A percentile compares a stretch with the other conserved stretches of the same genome.
phyloP scores from a whole-genome alignment of 2,888 invertebrate species.

The Troglohyphantes excavatus region DNA sequence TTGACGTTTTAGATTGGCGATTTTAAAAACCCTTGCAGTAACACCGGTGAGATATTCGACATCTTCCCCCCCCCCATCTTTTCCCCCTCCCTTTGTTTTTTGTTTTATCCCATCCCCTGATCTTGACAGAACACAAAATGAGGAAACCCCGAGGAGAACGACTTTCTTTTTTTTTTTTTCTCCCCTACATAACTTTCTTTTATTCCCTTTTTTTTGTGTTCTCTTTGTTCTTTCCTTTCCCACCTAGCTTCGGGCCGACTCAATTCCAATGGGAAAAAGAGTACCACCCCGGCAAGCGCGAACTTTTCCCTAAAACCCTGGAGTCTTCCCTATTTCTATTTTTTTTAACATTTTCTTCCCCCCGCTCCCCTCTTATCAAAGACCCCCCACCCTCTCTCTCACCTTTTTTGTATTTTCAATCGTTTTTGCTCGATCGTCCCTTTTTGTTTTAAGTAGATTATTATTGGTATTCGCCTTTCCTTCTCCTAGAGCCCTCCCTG shows the following conservation, averaged over 20 bases:
- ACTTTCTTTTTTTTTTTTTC: conserved; percentile 23
- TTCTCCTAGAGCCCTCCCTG: conserved; percentile 19
- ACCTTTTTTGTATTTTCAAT: conserved; percentile 1
- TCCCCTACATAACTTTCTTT: conserved; percentile 6
- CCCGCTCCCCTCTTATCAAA: conserved; percentile 7
- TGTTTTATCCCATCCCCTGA: conserved; percentile 54
- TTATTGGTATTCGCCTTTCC: conserved; percentile 75
- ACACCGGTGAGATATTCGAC: too few relatives aligned
- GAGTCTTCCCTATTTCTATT: conserved; percentile 53
- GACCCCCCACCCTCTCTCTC: background rate
- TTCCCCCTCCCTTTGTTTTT: background rate
- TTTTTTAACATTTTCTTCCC: conserved; percentile 19
- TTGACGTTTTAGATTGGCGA: too few relatives aligned
- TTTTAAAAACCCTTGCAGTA: too few relatives aligned
- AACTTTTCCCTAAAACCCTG: conserved; percentile 44
- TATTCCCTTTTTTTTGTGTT: conserved; percentile 31
- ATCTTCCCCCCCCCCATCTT: background rate
- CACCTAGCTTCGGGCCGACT: conserved; percentile 73
- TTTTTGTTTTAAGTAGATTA: conserved; percentile 76
- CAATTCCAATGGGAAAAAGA: conserved; percentile 60
- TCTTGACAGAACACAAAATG: conserved; percentile 76
- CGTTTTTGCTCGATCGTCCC: conserved; percentile 32
- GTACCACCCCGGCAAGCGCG: background rate
- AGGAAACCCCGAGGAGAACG: conserved; percentile 53
- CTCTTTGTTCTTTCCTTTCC: conserved; percentile 25